Base-by-base conservation (phyloP, 2,888 invertebrate genomes). In the Phortica magna region DNA sequence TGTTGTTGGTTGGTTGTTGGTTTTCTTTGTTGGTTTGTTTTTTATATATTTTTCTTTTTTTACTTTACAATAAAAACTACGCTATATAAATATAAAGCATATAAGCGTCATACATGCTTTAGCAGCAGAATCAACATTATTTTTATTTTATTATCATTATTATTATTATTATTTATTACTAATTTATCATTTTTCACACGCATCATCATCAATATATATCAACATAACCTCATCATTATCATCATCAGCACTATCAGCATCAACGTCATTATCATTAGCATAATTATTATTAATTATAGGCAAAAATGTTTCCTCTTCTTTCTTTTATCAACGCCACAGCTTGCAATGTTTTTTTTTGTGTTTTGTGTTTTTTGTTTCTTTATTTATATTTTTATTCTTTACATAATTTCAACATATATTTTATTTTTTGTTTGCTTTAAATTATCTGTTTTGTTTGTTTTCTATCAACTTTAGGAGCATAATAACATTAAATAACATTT, bases 401-500 rank as follows among this genome's bases (percentile, higher is more conserved):
- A 14, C 4, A 10, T 3, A 39, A 12, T 22, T 22, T 64, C 41
- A 14, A 7, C 41, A 41, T 31, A 12, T 31, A 39, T 65, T 39
- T 31, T 41, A 65, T 77, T 55, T 22, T 72, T 39, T 75, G 71
- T 22, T 53, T 39, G 22, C 10, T 75, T 61, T 22, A 61, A n/a
- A 17, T 55, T 5, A n/a, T 55, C 17, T 14, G 14, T 31, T 19
- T 22, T 73, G 42, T 73, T 77, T 74, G 53, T 67, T 68, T 61
- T 61, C 19, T 9, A 61, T 88, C 84, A 89, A 85, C 84, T 84
- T 85, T 87, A 88, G 84, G 81, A 84, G 81, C 83, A 88, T 86
- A 84, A 83, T 84, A 88, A 89, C 87, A 89, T 87, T 84, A 89
- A 82, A 88, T 89, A 87, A 87, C 85, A 85, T 85, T 86, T 88